Conservation (phyloP, 2,797 vertebrate species). For the Heteromormyrus szaboi region DNA sequence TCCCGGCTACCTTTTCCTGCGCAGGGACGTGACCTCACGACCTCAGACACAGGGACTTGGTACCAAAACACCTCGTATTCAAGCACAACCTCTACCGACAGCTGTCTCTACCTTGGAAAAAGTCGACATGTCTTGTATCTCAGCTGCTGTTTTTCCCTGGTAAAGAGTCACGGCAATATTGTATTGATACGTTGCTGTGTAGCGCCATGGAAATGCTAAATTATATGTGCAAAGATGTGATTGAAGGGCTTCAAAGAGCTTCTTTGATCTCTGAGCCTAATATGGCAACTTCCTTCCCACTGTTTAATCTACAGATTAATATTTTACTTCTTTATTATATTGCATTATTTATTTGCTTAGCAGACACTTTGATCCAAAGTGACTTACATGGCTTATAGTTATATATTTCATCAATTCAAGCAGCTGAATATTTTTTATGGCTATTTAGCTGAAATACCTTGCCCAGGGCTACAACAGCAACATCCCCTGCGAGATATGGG, state of each 20-base stretch:
- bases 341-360: slow-evolving; percentile 13
- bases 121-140: background rate
- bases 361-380: slow-evolving; percentile 10
- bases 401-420: background rate
- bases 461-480: background rate
- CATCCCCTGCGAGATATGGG: background rate
- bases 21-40: background rate
- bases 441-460: background rate
- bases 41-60: background rate
- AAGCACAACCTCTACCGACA: background rate
- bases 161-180: background rate
- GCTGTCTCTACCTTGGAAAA: background rate
- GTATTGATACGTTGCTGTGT: background rate
- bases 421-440: background rate
- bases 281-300: background rate
- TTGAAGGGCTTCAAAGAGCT: background rate
- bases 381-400: background rate
- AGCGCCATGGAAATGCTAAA: background rate
- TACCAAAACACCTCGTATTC: background rate
- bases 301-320: slow-evolving; percentile 13
- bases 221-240: background rate
- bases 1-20: background rate
- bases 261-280: background rate
- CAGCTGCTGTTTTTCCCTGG: background rate
- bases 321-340: background rate